Conservation (phyloP, 2,888 invertebrate genomes). For the Teinopalpus imperialis region DNA sequence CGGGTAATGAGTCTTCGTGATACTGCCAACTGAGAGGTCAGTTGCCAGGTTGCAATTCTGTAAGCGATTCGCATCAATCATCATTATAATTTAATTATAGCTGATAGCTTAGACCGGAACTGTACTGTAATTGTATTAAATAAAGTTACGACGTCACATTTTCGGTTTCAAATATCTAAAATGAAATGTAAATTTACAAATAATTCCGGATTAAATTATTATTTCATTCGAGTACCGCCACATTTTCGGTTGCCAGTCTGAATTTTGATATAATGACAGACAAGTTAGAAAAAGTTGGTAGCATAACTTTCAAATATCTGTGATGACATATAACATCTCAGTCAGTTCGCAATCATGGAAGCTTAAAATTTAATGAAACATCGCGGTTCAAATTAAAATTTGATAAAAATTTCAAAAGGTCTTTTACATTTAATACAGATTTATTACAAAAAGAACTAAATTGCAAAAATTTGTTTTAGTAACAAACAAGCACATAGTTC, state of each 20-base stretch:
- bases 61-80: slow-evolving; percentile 16
- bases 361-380: slow-evolving; percentile 10
- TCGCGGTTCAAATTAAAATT: not conserved
- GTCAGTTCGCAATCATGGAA: slow-evolving; percentile 3
- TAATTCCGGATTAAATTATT: slow-evolving; percentile 9
- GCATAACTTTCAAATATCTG: slow-evolving; percentile 8
- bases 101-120: not conserved
- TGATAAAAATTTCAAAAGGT: slow-evolving; percentile 8
- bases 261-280: not conserved
- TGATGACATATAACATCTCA: slow-evolving; percentile 11
- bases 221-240: slow-evolving; percentile 4
- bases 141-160: too few species aligned
- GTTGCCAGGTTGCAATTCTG: slow-evolving; percentile 7
- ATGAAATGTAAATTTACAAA: not conserved
- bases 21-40: slow-evolving; percentile 27
- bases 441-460: too few species aligned
- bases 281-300: not conserved
- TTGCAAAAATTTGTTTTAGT: too few species aligned
- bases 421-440: too few species aligned
- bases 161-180: not conserved
- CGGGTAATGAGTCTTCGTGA: slow-evolving; percentile 36
- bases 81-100: slow-evolving; percentile 21
- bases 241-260: slow-evolving; percentile 2
- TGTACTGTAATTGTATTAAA: not conserved
- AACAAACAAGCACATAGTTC: too few species aligned